Conservation (phyloP, 2,797 vertebrate genomes). For the Ctenochaetus hawaiiensis region DNA sequence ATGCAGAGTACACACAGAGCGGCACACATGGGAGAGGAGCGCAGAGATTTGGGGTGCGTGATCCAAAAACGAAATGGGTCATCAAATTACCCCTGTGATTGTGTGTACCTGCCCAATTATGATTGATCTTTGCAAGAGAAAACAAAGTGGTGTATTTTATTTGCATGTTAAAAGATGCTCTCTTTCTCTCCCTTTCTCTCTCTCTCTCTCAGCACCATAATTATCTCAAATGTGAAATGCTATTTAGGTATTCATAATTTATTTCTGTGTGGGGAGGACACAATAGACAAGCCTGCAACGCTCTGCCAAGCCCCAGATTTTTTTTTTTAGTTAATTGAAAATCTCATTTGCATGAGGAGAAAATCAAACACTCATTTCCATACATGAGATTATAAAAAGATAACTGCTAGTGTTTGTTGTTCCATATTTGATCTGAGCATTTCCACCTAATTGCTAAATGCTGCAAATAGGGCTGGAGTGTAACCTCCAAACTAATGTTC, state of each 20-base stretch:
- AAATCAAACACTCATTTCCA: constrained; percentile 90
- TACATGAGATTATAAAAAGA: constrained; percentile 87
- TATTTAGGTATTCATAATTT: constrained; percentile 89
- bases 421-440: constrained; percentile 82
- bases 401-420: constrained; percentile 87
- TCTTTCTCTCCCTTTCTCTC: constrained; percentile 38
- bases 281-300: constrained; percentile 76
- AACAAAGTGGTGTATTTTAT: constrained; percentile 87
- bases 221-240: constrained; percentile 86
- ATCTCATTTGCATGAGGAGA: constrained; percentile 88
- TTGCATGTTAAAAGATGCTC: constrained; percentile 86
- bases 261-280: constrained; percentile 84
- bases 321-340: constrained; percentile 86
- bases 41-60: constrained; percentile 69
- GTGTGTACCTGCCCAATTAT: constrained; percentile 87
- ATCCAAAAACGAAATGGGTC: constrained; percentile 85
- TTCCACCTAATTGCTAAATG: constrained; percentile 85
- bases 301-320: constrained; percentile 81
- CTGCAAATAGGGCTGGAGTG: constrained; percentile 77
- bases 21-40: constrained; percentile 61
- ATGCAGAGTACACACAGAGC: constrained; percentile 52
- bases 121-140: constrained; percentile 85
- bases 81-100: constrained; percentile 82
- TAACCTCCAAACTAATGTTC: constrained; percentile 78
- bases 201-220: constrained; percentile 74